These are phyloP conservation scores for Ashinkailepas kermadecensis DNA, from an alignment of 2,888 invertebrate species.

Conservation along the genomic window DNA sequence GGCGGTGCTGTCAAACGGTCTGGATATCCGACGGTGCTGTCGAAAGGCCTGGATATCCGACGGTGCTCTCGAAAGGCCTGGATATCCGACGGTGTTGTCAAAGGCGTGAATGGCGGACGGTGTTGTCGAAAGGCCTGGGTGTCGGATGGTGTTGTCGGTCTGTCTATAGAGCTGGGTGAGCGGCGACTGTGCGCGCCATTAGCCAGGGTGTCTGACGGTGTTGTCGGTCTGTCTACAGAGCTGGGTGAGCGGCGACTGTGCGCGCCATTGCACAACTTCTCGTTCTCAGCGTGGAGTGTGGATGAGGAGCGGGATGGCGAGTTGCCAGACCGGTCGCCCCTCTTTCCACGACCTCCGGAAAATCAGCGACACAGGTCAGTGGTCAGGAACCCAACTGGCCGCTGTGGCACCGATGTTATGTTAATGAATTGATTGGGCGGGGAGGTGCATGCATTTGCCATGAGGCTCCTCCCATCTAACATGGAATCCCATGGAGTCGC, in stretches of 20 bases:
- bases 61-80: not conserved
- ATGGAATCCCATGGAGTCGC: too few relatives aligned
- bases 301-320: conserved; percentile 21
- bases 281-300: not conserved
- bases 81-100: not conserved
- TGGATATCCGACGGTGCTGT: too few relatives aligned
- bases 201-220: not conserved
- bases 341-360: not conserved
- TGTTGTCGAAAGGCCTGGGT: conserved; percentile 24
- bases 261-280: not conserved
- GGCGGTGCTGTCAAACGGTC: too few relatives aligned
- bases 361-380: not conserved
- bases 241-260: conserved; percentile 31
- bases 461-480: too few relatives aligned
- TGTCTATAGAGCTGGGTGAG: conserved; percentile 37
- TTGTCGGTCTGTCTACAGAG: conserved; percentile 41
- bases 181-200: not conserved
- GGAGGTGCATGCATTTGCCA: too few relatives aligned
- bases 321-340: not conserved
- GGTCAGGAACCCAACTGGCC: too few relatives aligned
- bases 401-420: too few relatives aligned
- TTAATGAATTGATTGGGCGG: too few relatives aligned
- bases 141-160: conserved; percentile 34
- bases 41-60: not conserved
- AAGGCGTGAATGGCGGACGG: not conserved